Evolutionary conservation across 2,113 vertebrate species (phyloP).

Genomic region (Chelonoidis abingdonii): DNA sequence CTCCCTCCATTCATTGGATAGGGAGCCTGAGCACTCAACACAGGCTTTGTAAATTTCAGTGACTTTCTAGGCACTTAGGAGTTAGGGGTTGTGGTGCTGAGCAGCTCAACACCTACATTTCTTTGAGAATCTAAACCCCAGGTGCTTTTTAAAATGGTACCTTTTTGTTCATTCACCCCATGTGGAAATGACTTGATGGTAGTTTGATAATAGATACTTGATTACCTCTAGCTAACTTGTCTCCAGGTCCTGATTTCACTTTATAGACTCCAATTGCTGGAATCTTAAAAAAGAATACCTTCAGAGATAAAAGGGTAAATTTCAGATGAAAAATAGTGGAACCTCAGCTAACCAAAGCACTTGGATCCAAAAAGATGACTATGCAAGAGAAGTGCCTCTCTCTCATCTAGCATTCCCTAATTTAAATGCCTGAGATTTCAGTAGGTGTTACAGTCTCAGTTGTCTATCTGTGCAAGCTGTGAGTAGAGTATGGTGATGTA

Average conservation of each 20-base stretch:
- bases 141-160: background rate
- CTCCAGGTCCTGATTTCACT: background rate
- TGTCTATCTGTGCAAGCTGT: background rate
- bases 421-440: background rate
- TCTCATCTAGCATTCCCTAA: background rate
- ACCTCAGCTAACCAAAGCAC: background rate
- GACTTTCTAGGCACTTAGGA: too few species aligned
- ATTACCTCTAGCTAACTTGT: background rate
- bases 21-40: too few species aligned
- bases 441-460: background rate
- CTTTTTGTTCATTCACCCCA: background rate
- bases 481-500: slow-evolving; percentile 20
- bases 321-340: background rate
- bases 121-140: background rate
- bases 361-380: background rate
- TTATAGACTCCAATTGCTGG: background rate
- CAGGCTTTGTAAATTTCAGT: too few species aligned
- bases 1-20: background rate
- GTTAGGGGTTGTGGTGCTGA: too few species aligned
- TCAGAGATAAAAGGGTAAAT: background rate
- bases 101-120: background rate
- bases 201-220: background rate
- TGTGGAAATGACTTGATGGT: background rate
- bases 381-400: background rate
- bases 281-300: background rate